Base-by-base conservation (phyloP, 2,888 invertebrate genomes). In the Cerceris ruficornis region DNA sequence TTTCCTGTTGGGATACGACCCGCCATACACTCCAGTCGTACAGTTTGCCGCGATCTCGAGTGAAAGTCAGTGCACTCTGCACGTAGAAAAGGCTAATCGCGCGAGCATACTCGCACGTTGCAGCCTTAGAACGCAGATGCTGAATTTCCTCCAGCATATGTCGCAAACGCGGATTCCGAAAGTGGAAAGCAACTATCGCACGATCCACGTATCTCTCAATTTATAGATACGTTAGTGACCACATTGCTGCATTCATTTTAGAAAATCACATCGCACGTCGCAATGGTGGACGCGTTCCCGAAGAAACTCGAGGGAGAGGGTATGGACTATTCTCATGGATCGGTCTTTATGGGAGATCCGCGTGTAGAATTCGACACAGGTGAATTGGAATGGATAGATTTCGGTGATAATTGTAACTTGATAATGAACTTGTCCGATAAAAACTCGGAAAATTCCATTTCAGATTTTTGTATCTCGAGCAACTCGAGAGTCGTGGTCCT, bases 231-330 rank as follows among this genome's bases (percentile, higher is more conserved):
- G 6, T 4, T 7, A n/a, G 55, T 13, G n/a, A 1, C 7, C 7
- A 13, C 69, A 60, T 66, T 70, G 49, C 46, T 57, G 69, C 15
- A 46, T 15, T 62, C 14, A 46, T 67, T 69, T 70, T 86, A 95
- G 94, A 93, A 93, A 88, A 93, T 95, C 61, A 93, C 94, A 67
- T 92, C 93, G 72, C 95, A 95, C 83, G 78, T 95, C 57, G 94
- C 94, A 13, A 90, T 95, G 43, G 94, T 95, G 7, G 95, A 96
- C 90, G 93, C 94, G 15, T 93, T 94, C 83, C 94, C 93, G 59
- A 93, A 95, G 86, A 94, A 94, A 85, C 90, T 95, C 61, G 93
- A 94, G 84, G 95, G 95, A 41, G 95, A 95, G 90, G 93, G 94
- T 91, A 92, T 95, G 93, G 95, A 95, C 87, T 93, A 94, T 46